Evolutionary conservation across 2,797 vertebrate species (phyloP).

Genomic region (Intellagama lesueurii): DNA sequence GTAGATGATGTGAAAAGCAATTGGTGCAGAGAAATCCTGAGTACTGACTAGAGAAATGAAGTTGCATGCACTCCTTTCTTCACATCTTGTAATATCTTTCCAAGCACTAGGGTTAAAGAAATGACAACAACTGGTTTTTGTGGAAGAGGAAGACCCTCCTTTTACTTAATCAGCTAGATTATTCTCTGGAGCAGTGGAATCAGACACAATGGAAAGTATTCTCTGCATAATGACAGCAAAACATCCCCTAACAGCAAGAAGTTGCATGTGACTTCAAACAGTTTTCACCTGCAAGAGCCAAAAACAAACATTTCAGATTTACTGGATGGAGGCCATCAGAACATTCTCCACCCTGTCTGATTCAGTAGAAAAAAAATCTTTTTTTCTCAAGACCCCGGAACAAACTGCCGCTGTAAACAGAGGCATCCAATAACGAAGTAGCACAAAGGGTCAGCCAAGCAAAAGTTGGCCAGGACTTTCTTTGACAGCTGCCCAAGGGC

Average conservation of each 20-base stretch:
- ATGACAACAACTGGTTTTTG: background rate
- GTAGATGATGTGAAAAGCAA: background rate
- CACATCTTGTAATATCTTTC: background rate
- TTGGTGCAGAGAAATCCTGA: background rate
- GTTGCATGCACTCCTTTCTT: background rate
- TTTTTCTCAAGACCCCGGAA: background rate
- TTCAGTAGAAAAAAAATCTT: background rate
- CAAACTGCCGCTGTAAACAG: background rate
- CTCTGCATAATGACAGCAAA: background rate
- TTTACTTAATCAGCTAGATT: background rate
- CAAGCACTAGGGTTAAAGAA: background rate
- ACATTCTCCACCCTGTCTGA: background rate
- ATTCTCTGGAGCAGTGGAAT: background rate
- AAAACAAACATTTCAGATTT: constrained; percentile 35
- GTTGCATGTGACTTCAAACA: background rate
- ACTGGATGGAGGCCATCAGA: background rate
- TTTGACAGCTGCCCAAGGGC: constrained; percentile 16
- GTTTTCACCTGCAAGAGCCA: background rate
- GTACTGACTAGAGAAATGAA: background rate
- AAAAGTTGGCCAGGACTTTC: background rate
- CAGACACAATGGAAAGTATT: background rate
- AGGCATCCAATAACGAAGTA: constrained; percentile 32
- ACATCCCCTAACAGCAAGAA: background rate
- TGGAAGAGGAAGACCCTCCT: background rate
- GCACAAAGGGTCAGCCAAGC: background rate